Evolutionary conservation across 1,140 invertebrate species (phyloP).

Genomic region (Bombus impatiens): DNA sequence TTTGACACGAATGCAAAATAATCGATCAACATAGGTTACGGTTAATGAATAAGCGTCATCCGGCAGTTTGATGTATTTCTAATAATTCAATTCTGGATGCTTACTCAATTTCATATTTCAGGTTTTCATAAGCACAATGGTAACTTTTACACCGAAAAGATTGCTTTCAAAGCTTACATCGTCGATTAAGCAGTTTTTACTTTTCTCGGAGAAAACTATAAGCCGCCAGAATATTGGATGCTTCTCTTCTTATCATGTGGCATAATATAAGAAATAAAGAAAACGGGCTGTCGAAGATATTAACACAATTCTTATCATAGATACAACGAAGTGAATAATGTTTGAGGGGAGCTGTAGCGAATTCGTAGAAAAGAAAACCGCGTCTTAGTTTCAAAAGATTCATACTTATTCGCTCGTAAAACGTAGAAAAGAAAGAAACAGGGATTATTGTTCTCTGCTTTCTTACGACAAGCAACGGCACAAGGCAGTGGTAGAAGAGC

Average conservation of each 20-base stretch:
- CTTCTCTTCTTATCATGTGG: background rate
- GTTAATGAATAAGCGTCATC: too few species aligned
- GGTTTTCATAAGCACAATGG: background rate
- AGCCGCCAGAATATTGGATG: too few species aligned
- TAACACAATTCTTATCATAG: background rate
- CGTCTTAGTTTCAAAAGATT: slow-evolving; percentile 7
- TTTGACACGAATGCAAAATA: too few species aligned
- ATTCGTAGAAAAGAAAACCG: background rate
- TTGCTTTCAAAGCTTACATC: background rate
- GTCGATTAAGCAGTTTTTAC: background rate
- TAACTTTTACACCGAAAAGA: background rate
- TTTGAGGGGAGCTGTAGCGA: background rate
- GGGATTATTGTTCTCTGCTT: slow-evolving; percentile 24
- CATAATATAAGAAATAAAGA: background rate
- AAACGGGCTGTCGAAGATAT: background rate
- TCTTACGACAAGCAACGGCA: background rate
- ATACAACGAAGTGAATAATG: background rate
- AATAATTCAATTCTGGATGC: too few species aligned
- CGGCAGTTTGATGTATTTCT: too few species aligned
- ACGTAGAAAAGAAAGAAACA: background rate
- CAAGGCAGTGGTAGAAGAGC: background rate
- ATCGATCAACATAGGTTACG: too few species aligned
- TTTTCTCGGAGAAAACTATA: too few species aligned
- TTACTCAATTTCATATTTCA: background rate
- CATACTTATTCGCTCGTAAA: slow-evolving; percentile 6